These are phyloP conservation scores for Silvanus unidentatus DNA, from an alignment of 2,888 invertebrate species.

Conservation along the genomic window DNA sequence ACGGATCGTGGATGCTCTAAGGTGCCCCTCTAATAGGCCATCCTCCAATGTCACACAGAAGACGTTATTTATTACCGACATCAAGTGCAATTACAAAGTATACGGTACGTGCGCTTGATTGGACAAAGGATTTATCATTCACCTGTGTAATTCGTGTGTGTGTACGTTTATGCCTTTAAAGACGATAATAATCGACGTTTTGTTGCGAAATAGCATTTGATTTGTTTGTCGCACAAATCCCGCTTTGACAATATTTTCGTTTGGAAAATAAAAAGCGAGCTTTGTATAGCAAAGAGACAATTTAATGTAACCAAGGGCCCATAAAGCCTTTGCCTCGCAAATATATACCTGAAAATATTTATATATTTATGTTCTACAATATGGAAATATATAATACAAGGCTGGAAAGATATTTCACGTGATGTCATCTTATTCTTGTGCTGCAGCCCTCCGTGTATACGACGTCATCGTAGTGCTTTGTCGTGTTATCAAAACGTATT, in stretches of 20 bases:
- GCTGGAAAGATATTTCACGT: slow-evolving; percentile 32
- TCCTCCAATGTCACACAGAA: slow-evolving; percentile 30
- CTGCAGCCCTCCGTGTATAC: slow-evolving; percentile 15
- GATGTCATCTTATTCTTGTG: slow-evolving; percentile 22
- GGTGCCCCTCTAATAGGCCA: slow-evolving; percentile 36
- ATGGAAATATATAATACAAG: slow-evolving; percentile 43
- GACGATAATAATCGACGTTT: no score
- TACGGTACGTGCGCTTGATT: slow-evolving; percentile 24
- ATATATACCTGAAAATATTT: slow-evolving; percentile 34
- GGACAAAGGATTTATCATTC: slow-evolving; percentile 2
- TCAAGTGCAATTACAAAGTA: slow-evolving; percentile 38
- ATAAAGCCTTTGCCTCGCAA: slow-evolving; percentile 41
- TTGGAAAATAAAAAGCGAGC: slow-evolving; percentile 38
- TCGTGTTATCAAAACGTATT: slow-evolving; percentile 33
- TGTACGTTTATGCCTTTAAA: no score
- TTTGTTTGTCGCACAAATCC: no score
- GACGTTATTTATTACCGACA: slow-evolving; percentile 36
- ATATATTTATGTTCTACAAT: slow-evolving; percentile 44
- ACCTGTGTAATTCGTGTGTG: no score
- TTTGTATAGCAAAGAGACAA: slow-evolving; percentile 36
- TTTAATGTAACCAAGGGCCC: slow-evolving; percentile 41
- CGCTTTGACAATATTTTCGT: slow-evolving; percentile 25
- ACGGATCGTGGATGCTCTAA: slow-evolving; percentile 31
- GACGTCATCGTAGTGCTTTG: slow-evolving; percentile 37
- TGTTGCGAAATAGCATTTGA: no score